Conservation (phyloP, 2,888 invertebrate genomes). For the Diadromus collaris region DNA sequence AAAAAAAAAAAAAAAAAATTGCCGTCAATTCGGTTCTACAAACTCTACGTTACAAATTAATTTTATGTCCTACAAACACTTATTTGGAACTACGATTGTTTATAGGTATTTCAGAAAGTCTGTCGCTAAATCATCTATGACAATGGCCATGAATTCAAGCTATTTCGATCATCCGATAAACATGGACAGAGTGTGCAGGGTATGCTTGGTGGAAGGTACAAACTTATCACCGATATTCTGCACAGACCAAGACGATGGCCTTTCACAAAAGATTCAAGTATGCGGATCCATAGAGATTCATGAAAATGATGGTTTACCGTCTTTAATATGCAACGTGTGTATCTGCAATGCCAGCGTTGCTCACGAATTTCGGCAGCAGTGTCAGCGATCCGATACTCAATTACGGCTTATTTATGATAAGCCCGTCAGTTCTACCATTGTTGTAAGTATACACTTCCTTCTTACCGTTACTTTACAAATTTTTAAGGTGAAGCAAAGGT, state of each 20-base stretch:
- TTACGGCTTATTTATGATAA: constrained; percentile 77
- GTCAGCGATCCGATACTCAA: constrained; percentile 77
- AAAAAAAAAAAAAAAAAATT: neutral
- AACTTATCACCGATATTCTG: constrained; percentile 76
- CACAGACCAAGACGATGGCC: constrained; percentile 69
- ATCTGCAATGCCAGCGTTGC: constrained; percentile 77
- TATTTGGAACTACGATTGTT: constrained; percentile 1
- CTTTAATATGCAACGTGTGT: constrained; percentile 77
- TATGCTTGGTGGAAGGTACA: constrained; percentile 76
- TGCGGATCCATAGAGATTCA: constrained; percentile 77
- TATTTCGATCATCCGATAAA: constrained; percentile 75
- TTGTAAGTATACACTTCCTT: constrained; percentile 66
- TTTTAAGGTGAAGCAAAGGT: neutral
- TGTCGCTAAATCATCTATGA: constrained; percentile 26
- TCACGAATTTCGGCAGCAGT: constrained; percentile 77
- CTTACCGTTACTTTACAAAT: neutral
- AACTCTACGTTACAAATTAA: constrained; percentile 39
- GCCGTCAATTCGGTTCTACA: constrained; percentile 12
- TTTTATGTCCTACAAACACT: neutral
- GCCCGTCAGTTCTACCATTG: constrained; percentile 70
- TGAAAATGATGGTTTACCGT: constrained; percentile 78
- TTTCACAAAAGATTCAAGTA: constrained; percentile 76
- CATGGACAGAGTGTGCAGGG: constrained; percentile 76
- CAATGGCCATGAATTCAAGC: constrained; percentile 72
- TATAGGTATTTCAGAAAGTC: constrained; percentile 36